Base-by-base conservation (phyloP, 2,797 vertebrate genomes). In the Triplophysa yarkandensis region DNA sequence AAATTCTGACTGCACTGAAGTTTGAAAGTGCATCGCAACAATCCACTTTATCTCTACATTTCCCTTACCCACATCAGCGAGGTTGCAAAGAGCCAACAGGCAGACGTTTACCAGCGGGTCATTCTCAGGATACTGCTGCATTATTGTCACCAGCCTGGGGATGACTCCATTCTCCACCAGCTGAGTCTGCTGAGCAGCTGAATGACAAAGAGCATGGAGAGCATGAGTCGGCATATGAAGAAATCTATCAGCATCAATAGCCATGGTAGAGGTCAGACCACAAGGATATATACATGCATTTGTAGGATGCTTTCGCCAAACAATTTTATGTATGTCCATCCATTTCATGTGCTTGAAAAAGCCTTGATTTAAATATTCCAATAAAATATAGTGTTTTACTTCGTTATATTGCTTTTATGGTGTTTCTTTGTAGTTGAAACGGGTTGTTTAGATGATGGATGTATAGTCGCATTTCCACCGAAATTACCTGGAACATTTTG, bases 71-170 rank as follows among this genome's bases (percentile, higher is more conserved):
- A 97, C 89, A 48, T 95, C 94, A 72, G 93, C 94, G 55, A 97
- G 91, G 77, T 94, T 96, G 82, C 92, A 94, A 77, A 97, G 87
- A 16, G 95, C 95, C 89, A 96, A 66, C 19, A 97, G 87, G 78
- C 92, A 93, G 65, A 95, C 95, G 0, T 93, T 95, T 71, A 95
- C 88, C 68, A 97, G 91, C 0, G 92, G 89, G 79, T 97, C 94
- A 0, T 93, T 95, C 77, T 94, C 91, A 60, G 93, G 92, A 61
- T 94, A 92, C 67, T 91, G 84, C 1, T 86, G 90, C 86, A 96
- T 89, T 77, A 96, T 96, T 81, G 84, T 87, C 54, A 95, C 90
- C 68, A 97, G 86, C 32, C 92, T 90, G 80, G 92, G 88, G 76
- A 95, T 94, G 2, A 95, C 93, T 25, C 93, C 94, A 46, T 81